phyloP scores from a whole-genome alignment of 2,797 vertebrate species.

The Thunnus albacares region DNA sequence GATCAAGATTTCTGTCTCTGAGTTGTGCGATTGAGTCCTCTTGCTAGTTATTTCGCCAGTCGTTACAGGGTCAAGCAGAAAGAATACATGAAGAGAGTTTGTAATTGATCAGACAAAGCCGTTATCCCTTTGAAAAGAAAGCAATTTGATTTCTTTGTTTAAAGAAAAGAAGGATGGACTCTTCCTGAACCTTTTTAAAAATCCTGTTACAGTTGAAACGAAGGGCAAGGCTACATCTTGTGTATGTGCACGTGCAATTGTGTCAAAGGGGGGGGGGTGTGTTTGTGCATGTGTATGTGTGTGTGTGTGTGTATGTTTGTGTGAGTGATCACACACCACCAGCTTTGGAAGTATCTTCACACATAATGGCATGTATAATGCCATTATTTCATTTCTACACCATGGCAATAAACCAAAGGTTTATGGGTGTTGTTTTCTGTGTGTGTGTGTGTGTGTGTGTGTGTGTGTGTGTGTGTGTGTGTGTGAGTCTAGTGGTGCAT shows the following conservation, averaged over 20 bases:
- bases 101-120: slow-evolving; percentile 56
- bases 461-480: slow-evolving; percentile 30
- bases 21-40: too few species aligned
- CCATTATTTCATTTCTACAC: slow-evolving; percentile 41
- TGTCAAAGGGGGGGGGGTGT: slow-evolving; percentile 16
- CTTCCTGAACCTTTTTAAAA: slow-evolving; percentile 53
- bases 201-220: slow-evolving; percentile 60
- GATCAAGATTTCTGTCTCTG: too few species aligned
- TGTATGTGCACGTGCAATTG: slow-evolving; percentile 15
- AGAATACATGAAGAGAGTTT: slow-evolving; percentile 44
- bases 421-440: slow-evolving; percentile 5
- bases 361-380: slow-evolving; percentile 26
- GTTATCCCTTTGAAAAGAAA: slow-evolving; percentile 53
- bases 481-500: slow-evolving; percentile 25
- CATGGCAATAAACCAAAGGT: slow-evolving; percentile 23
- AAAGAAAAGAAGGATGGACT: slow-evolving; percentile 39
- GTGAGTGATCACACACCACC: slow-evolving; percentile 9
- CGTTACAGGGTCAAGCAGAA: slow-evolving; percentile 21
- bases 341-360: slow-evolving; percentile 2
- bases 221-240: slow-evolving; percentile 35
- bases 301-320: slow-evolving; percentile 1
- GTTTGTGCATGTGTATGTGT: background rate
- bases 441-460: slow-evolving; percentile 35
- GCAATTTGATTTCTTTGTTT: slow-evolving; percentile 52
- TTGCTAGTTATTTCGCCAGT: too few species aligned